Evolutionary conservation across 2,113 vertebrate species (phyloP).

Genomic region (Halcyon senegalensis): DNA sequence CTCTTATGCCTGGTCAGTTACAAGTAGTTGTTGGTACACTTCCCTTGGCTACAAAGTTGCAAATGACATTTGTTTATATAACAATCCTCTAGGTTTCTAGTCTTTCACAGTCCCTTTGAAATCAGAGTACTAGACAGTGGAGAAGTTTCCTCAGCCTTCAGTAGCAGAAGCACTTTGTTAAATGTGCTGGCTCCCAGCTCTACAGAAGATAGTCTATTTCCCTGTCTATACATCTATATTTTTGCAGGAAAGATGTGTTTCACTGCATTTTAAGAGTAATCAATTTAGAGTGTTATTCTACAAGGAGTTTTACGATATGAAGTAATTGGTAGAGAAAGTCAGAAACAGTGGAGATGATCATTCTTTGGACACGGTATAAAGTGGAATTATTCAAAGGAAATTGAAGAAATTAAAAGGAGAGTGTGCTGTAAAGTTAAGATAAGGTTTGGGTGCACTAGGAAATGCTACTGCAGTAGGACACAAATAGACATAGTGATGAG

Average conservation of each 20-base stretch:
- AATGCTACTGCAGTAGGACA: neutral
- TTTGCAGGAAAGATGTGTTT: neutral
- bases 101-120: neutral
- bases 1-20: neutral
- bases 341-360: neutral
- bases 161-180: neutral
- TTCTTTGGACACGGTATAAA: neutral
- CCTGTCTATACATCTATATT: neutral
- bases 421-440: neutral
- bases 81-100: neutral
- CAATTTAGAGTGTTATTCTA: neutral
- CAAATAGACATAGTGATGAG: neutral
- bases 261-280: neutral
- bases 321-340: neutral
- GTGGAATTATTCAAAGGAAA: neutral
- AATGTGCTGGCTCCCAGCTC: neutral
- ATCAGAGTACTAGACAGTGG: neutral
- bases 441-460: neutral
- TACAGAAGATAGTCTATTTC: neutral
- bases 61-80: neutral
- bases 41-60: neutral
- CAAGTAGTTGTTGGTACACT: neutral
- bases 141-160: neutral
- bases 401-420: neutral
- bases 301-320: neutral